A percentile compares a stretch with the other conserved stretches of the same genome.
These are phyloP conservation scores for Neostethus bicornis DNA, from an alignment of 2,797 vertebrate genomes.

Conservation along the genomic window DNA sequence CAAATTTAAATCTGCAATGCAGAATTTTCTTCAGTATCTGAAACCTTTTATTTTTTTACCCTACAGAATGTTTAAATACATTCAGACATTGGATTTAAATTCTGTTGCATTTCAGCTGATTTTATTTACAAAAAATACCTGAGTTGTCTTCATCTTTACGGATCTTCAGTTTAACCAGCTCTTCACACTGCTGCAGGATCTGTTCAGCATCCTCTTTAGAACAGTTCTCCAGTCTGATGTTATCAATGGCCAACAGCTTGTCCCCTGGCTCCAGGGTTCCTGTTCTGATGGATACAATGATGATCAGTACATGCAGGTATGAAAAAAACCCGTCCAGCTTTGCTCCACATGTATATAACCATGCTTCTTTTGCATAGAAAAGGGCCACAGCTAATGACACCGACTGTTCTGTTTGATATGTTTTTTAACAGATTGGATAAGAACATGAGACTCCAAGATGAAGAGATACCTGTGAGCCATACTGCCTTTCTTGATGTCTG, in stretches of 20 bases:
- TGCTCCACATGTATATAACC: neutral
- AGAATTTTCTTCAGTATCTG: no score
- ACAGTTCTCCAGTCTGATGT: conserved; percentile 92
- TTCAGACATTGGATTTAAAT: no score
- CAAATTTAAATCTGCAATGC: no score
- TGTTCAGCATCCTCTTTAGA: conserved; percentile 94
- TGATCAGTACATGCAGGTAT: neutral
- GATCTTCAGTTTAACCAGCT: conserved; percentile 96
- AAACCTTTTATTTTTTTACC: no score
- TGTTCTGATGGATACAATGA: conserved; percentile 77
- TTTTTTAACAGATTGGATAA: no score
- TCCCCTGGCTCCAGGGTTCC: conserved; percentile 95
- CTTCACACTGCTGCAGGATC: conserved; percentile 94
- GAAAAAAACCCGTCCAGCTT: neutral
- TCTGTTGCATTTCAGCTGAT: no score
- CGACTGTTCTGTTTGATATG: no score
- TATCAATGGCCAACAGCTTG: conserved; percentile 95
- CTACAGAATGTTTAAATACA: no score
- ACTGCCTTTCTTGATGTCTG: conserved; percentile 97
- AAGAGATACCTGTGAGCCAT: conserved; percentile 89
- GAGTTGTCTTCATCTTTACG: conserved; percentile 98
- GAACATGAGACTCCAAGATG: no score
- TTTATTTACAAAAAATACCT: conserved; percentile 67
- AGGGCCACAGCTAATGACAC: no score
- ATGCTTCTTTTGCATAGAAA: no score